Conservation (phyloP, 2,113 vertebrate species). For the Channa argus region DNA sequence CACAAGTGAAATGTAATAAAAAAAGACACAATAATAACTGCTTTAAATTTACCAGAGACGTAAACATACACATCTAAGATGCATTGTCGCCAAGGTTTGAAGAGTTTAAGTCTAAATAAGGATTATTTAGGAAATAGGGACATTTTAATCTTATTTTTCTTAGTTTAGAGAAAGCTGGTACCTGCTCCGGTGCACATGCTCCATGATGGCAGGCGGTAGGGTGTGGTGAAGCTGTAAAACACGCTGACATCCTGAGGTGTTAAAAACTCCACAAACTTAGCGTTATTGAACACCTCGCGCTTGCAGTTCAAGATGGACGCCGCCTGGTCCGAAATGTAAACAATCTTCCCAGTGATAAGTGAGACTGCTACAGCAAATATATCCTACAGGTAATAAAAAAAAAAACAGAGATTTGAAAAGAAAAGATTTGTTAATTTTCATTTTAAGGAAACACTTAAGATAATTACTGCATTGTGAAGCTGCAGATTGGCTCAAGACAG, state of each 20-base stretch:
- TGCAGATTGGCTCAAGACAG: neutral
- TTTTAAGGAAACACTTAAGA: neutral
- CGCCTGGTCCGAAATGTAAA: constrained; percentile 95
- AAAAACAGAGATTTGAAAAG: neutral
- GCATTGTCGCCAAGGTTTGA: too few species aligned
- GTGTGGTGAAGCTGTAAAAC: constrained; percentile 94
- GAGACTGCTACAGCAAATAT: constrained; percentile 95
- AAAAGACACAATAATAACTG: too few species aligned
- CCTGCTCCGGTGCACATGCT: constrained; percentile 89
- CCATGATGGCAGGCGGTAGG: constrained; percentile 92
- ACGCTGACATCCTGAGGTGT: constrained; percentile 93
- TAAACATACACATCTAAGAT: too few species aligned
- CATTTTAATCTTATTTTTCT: too few species aligned
- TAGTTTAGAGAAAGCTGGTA: constrained; percentile 54
- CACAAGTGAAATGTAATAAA: too few species aligned
- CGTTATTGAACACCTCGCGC: constrained; percentile 86
- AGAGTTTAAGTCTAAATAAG: too few species aligned
- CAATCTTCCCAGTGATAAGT: constrained; percentile 91
- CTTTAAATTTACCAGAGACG: too few species aligned
- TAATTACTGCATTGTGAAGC: neutral
- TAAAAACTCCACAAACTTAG: constrained; percentile 96
- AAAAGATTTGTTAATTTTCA: neutral
- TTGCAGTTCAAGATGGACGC: constrained; percentile 90
- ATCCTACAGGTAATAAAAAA: constrained; percentile 80
- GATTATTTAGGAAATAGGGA: too few species aligned